These are phyloP conservation scores for Eumeta japonica DNA, from an alignment of 1,140 invertebrate species.

Conservation along the genomic window DNA sequence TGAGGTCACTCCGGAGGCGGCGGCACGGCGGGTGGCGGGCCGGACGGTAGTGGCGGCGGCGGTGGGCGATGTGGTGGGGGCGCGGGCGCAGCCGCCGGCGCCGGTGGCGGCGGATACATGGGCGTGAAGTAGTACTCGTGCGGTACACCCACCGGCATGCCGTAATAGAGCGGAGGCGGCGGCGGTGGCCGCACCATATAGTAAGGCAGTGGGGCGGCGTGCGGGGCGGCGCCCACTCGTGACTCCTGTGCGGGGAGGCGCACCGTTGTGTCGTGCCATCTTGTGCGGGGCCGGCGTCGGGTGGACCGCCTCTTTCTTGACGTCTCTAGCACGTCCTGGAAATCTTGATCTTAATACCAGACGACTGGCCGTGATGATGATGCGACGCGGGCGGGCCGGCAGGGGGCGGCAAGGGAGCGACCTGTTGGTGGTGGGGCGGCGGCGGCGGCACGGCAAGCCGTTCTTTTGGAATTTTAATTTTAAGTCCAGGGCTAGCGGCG, in stretches of 20 bases:
- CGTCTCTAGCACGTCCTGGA: constrained; percentile 45
- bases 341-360: constrained; percentile 52
- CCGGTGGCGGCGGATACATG: constrained; percentile 8
- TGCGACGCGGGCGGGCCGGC: neutral
- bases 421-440: constrained; percentile 27
- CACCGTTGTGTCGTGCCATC: constrained; percentile 33
- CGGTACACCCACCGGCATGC: too few relatives aligned
- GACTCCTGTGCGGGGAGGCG: constrained; percentile 34
- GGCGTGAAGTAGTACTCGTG: constrained; percentile 17
- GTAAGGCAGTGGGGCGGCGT: constrained; percentile 38
- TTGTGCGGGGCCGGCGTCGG: constrained; percentile 32
- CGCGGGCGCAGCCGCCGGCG: constrained; percentile 12
- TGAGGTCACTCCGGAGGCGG: too few relatives aligned
- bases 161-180: constrained; percentile 33
- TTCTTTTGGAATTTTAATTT: constrained; percentile 54
- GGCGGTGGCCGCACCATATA: constrained; percentile 41
- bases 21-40: too few relatives aligned
- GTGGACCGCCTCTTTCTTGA: constrained; percentile 30
- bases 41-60: too few relatives aligned
- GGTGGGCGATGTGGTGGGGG: constrained; percentile 23
- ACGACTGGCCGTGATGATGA: too few relatives aligned
- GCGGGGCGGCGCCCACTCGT: constrained; percentile 29
- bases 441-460: constrained; percentile 46
- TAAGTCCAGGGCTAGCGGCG: constrained; percentile 37
- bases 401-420: neutral